Evolutionary conservation across 2,797 vertebrate genomes (phyloP).

Genomic region (Syngnathus rostellatus): DNA sequence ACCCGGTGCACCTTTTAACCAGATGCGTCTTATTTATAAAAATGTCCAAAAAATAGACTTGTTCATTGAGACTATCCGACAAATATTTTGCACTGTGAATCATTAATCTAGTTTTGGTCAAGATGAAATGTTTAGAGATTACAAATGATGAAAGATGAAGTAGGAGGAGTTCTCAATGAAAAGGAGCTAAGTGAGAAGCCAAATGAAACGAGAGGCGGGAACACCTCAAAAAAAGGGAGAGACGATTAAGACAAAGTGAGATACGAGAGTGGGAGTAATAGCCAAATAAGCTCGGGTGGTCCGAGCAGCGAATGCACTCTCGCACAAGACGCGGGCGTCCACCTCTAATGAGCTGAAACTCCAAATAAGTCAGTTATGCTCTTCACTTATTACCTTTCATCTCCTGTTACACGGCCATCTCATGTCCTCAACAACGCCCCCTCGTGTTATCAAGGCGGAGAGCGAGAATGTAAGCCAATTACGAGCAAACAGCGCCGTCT

Average conservation of each 20-base stretch:
- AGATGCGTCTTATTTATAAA: too few species aligned
- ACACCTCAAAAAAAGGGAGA: not conserved
- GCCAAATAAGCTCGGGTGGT: not conserved
- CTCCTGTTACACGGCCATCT: constrained; percentile 13
- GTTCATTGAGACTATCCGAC: too few species aligned
- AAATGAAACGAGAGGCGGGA: not conserved
- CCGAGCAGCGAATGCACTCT: not conserved
- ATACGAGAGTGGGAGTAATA: constrained; percentile 1
- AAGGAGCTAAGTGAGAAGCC: not conserved
- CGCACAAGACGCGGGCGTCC: not conserved
- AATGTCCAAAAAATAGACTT: too few species aligned
- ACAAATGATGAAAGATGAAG: not conserved
- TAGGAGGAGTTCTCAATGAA: not conserved
- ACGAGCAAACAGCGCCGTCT: constrained; percentile 26
- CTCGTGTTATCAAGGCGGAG: constrained; percentile 11
- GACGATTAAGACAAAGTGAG: constrained; percentile 3
- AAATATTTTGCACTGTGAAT: too few species aligned
- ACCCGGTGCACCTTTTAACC: too few species aligned
- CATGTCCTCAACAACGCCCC: constrained; percentile 17
- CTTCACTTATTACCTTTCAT: constrained; percentile 29
- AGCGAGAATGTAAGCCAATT: constrained; percentile 35
- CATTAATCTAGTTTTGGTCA: not conserved
- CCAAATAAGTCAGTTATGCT: constrained; percentile 23
- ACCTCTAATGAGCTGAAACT: constrained; percentile 3
- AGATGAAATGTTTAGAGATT: not conserved